Evolutionary conservation across 2,113 vertebrate species (phyloP).

Genomic region (Eretmochelys imbricata): DNA sequence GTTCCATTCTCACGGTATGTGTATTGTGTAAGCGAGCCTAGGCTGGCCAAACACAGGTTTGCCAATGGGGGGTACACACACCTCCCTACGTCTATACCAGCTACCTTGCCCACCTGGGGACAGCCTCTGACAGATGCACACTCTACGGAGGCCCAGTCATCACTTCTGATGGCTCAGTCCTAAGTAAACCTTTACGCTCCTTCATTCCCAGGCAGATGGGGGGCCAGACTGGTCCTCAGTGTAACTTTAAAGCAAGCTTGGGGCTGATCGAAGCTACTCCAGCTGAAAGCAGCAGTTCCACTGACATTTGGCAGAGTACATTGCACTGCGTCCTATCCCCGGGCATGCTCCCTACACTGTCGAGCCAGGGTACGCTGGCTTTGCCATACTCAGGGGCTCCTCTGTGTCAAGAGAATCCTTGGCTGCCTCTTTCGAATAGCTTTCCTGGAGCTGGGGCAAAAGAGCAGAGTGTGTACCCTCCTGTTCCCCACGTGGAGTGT

Average conservation of each 20-base stretch:
- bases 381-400: not conserved
- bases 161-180: not conserved
- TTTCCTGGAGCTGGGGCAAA: not conserved
- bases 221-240: not conserved
- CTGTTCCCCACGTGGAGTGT: not conserved
- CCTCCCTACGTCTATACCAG: not conserved
- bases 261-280: not conserved
- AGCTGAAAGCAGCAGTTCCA: not conserved
- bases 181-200: fast-evolving
- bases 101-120: not conserved
- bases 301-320: not conserved
- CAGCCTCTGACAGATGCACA: not conserved
- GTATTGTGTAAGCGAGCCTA: not conserved
- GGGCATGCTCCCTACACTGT: not conserved
- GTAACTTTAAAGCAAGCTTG: not conserved
- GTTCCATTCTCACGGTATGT: not conserved
- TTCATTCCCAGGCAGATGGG: not conserved
- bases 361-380: not conserved
- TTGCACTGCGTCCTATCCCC: not conserved
- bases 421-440: slow-evolving; percentile 33
- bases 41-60: not conserved
- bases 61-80: not conserved
- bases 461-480: not conserved
- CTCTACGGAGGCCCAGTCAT: not conserved
- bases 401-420: not conserved